A percentile compares a stretch with the other conserved stretches of the same genome.
Conservation (phyloP, 2,113 vertebrate species). For the Syngnathoides biaculeatus region DNA sequence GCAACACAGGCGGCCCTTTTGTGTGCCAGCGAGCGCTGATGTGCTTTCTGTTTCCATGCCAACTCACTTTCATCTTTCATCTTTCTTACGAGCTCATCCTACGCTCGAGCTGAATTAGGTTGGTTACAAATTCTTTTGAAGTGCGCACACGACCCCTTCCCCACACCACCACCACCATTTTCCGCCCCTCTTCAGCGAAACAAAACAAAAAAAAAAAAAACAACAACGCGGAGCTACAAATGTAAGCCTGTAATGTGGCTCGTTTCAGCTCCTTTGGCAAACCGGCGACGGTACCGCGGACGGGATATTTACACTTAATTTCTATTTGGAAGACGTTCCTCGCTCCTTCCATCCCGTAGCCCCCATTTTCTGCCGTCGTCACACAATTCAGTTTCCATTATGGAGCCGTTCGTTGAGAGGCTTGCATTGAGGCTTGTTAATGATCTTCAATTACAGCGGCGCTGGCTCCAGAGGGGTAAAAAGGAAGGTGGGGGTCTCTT, state of each 20-base stretch:
- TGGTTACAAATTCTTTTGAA: constrained; percentile 86
- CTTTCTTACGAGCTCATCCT: constrained; percentile 84
- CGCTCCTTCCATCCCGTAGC: constrained; percentile 59
- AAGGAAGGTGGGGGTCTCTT: constrained; percentile 63
- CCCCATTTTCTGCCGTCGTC: constrained; percentile 64
- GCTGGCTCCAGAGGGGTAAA: constrained; percentile 61
- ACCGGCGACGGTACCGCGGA: constrained; percentile 65
- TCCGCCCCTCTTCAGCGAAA: constrained; percentile 76
- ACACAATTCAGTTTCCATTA: constrained; percentile 76
- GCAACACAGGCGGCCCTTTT: constrained; percentile 70
- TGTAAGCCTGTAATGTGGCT: constrained; percentile 74
- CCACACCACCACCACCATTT: constrained; percentile 27
- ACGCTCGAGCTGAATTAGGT: constrained; percentile 83
- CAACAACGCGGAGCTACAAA: constrained; percentile 69
- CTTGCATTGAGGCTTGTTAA: constrained; percentile 75
- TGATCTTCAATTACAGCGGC: constrained; percentile 80
- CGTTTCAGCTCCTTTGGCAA: constrained; percentile 65
- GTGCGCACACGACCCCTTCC: constrained; percentile 60
- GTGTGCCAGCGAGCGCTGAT: constrained; percentile 74
- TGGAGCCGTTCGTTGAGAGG: constrained; percentile 69
- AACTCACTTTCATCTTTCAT: constrained; percentile 85
- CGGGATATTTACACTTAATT: constrained; percentile 74
- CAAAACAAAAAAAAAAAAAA: constrained; percentile 77
- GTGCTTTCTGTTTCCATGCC: constrained; percentile 85
- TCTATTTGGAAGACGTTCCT: constrained; percentile 72